Conservation (phyloP, 2,888 invertebrate genomes). For the Sturmia bella region DNA sequence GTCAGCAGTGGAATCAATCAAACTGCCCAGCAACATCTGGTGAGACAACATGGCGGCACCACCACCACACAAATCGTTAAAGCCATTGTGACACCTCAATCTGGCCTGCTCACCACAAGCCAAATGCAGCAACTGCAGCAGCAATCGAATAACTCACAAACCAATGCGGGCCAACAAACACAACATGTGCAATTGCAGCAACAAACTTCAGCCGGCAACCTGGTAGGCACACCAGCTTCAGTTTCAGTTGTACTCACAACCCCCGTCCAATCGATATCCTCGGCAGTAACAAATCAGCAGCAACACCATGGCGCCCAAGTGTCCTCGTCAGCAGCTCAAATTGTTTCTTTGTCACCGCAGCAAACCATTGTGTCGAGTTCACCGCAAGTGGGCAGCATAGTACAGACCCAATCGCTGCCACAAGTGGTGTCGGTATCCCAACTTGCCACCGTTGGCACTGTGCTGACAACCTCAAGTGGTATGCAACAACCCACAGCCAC, state of each 20-base stretch:
- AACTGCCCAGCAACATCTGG: conserved; percentile 70
- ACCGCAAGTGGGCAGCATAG: conserved; percentile 78
- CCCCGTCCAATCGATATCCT: conserved; percentile 79
- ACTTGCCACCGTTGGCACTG: conserved; percentile 80
- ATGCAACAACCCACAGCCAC: conserved; percentile 77
- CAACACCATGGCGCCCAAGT: conserved; percentile 69
- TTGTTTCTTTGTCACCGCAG: conserved; percentile 80
- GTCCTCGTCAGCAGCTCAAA: conserved; percentile 75
- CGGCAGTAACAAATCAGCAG: conserved; percentile 73
- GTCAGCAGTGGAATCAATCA: conserved; percentile 68
- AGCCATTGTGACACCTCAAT: conserved; percentile 79
- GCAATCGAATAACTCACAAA: conserved; percentile 67
- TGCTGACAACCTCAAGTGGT: conserved; percentile 80
- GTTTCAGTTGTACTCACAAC: conserved; percentile 82
- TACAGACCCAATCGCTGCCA: conserved; percentile 80
- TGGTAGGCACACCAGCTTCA: conserved; percentile 76
- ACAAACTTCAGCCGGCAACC: conserved; percentile 72
- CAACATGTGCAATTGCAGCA: conserved; percentile 74
- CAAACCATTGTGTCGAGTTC: conserved; percentile 77
- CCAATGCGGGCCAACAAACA: conserved; percentile 59
- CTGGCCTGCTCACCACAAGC: conserved; percentile 80
- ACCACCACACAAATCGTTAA: conserved; percentile 79
- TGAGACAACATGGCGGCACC: conserved; percentile 78
- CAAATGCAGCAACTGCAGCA: conserved; percentile 82
- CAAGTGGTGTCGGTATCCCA: conserved; percentile 82